phyloP scores from a whole-genome alignment of 2,888 invertebrate species.

The Epistrophe eligans region DNA sequence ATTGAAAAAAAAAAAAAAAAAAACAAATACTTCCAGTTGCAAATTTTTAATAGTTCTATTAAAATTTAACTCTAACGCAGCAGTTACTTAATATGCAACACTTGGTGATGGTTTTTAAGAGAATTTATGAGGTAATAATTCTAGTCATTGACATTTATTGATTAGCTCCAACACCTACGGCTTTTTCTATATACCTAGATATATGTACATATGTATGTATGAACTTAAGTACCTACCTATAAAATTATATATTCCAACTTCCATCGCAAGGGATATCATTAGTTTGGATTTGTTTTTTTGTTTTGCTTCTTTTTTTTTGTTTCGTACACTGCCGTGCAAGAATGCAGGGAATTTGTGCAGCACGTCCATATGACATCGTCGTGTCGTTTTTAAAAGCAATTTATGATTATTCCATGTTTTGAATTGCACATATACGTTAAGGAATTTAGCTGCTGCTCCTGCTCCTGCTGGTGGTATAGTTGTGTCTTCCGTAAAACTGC shows the following conservation, averaged over 20 bases:
- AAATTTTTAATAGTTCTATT: slow-evolving; percentile 10
- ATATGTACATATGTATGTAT: too few species aligned
- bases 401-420: slow-evolving; percentile 43
- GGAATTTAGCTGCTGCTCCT: neutral
- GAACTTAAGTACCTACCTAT: neutral
- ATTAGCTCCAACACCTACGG: slow-evolving; percentile 35
- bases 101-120: slow-evolving; percentile 3
- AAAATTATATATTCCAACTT: neutral
- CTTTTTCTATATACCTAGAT: neutral
- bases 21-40: neutral
- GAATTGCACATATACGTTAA: slow-evolving; percentile 11
- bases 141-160: slow-evolving; percentile 38
- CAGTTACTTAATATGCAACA: slow-evolving; percentile 23
- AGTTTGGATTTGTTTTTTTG: neutral
- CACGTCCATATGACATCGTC: slow-evolving; percentile 43
- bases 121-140: slow-evolving; percentile 41
- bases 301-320: neutral
- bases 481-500: slow-evolving; percentile 27
- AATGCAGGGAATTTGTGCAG: slow-evolving; percentile 25
- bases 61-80: slow-evolving; percentile 5
- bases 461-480: neutral
- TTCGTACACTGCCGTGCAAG: neutral
- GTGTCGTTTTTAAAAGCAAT: slow-evolving; percentile 37
- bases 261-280: slow-evolving; percentile 34
- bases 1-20: neutral